Percentiles rank a stretch among this genome's conserved stretches.
These are phyloP conservation scores for Nanorana parkeri DNA, from an alignment of 2,113 vertebrate species.

Conservation along the genomic window DNA sequence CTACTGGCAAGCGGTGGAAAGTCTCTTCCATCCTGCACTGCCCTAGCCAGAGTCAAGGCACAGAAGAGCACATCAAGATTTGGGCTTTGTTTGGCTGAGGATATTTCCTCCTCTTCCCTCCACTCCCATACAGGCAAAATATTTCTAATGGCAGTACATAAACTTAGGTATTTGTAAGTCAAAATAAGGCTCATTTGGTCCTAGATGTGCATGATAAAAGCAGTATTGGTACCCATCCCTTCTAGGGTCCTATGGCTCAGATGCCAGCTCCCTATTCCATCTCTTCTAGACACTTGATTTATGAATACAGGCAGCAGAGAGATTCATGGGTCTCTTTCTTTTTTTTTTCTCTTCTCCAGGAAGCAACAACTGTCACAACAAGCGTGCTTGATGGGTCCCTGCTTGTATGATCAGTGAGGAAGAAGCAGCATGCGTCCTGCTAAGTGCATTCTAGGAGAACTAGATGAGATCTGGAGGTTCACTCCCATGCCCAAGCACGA, in stretches of 20 bases:
- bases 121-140: too few relatives aligned
- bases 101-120: constrained; percentile 51
- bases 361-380: constrained; percentile 51
- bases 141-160: too few relatives aligned
- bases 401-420: neutral
- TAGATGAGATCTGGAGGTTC: neutral
- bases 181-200: too few relatives aligned
- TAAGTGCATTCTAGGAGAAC: neutral
- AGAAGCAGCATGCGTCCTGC: neutral
- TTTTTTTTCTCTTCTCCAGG: constrained; percentile 1
- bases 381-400: constrained; percentile 11
- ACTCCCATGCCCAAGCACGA: constrained; percentile 30
- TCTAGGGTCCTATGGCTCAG: constrained; percentile 59
- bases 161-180: too few relatives aligned
- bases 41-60: constrained; percentile 59
- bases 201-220: neutral
- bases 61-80: constrained; percentile 55
- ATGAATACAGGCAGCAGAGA: constrained; percentile 43
- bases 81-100: constrained; percentile 69
- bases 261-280: constrained; percentile 43
- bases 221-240: constrained; percentile 54
- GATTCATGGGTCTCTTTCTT: constrained; percentile 17
- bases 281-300: constrained; percentile 36
- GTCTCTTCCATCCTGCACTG: constrained; percentile 60
- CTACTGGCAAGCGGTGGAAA: constrained; percentile 60